Conservation (phyloP, 2,888 invertebrate genomes). For the Agrilus mali region DNA sequence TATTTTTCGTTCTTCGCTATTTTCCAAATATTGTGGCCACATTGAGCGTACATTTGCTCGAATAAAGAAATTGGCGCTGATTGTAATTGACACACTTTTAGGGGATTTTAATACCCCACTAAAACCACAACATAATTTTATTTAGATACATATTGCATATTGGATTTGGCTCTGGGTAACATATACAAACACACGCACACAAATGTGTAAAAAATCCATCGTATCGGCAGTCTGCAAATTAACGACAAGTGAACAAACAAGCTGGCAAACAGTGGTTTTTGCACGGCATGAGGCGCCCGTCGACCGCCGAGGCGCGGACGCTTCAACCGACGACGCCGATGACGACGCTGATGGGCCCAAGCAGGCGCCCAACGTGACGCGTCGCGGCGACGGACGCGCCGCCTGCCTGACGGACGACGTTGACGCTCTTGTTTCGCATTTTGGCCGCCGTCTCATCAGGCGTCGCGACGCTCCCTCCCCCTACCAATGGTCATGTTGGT, state of each 20-base stretch:
- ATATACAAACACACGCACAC: too few species aligned
- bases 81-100: too few species aligned
- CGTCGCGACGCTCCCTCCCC: too few species aligned
- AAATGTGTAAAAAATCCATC: too few species aligned
- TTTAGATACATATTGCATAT: background rate
- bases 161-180: conserved; percentile 7
- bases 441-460: background rate
- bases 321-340: conserved; percentile 34
- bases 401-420: conserved; percentile 27
- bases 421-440: conserved; percentile 2
- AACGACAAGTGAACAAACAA: conserved; percentile 30
- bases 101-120: too few species aligned
- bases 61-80: too few species aligned
- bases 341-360: conserved; percentile 40
- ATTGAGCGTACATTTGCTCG: too few species aligned
- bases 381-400: conserved; percentile 23
- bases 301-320: conserved; percentile 28
- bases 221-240: conserved; percentile 20
- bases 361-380: conserved; percentile 38
- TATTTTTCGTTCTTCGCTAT: too few species aligned
- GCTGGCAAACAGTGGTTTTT: conserved; percentile 27
- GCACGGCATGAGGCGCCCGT: conserved; percentile 18
- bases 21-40: too few species aligned
- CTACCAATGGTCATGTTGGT: too few species aligned
- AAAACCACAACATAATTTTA: background rate